These are phyloP conservation scores for Apodemus speciosus DNA, from an alignment of 2,113 vertebrate species.

Conservation along the genomic window DNA sequence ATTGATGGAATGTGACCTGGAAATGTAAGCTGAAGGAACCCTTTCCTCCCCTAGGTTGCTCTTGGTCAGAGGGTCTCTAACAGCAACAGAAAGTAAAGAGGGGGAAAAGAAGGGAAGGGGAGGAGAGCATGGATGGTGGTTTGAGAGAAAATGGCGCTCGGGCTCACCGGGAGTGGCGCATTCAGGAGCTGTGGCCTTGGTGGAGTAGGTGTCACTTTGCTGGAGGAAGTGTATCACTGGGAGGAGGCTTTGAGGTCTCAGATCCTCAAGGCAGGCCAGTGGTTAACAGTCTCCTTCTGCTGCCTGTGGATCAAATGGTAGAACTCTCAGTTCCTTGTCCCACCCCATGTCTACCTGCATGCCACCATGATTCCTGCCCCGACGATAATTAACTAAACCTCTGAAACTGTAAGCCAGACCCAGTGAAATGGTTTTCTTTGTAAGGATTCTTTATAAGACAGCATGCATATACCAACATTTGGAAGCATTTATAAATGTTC, in stretches of 20 bases:
- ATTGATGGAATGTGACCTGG: neutral
- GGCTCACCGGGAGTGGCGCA: neutral
- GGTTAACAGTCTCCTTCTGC: neutral
- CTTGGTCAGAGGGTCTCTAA: neutral
- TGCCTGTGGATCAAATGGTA: neutral
- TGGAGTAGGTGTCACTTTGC: neutral
- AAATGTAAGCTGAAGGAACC: neutral
- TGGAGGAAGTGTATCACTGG: neutral
- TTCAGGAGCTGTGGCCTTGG: neutral
- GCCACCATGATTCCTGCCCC: neutral
- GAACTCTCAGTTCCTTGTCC: neutral
- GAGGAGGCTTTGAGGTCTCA: neutral
- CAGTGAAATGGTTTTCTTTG: neutral
- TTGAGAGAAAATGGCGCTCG: neutral
- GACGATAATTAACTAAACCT: neutral
- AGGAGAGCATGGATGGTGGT: neutral
- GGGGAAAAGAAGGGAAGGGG: neutral
- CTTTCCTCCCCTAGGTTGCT: neutral
- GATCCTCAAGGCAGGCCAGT: neutral
- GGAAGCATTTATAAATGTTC: neutral
- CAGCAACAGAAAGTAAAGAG: neutral
- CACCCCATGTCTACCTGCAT: neutral
- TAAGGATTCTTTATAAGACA: neutral
- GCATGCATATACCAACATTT: neutral
- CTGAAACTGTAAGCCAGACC: neutral